A percentile compares a stretch with the other conserved stretches of the same genome.
Conservation (phyloP, 2,888 invertebrate genomes). For the Diabrotica balteata region DNA sequence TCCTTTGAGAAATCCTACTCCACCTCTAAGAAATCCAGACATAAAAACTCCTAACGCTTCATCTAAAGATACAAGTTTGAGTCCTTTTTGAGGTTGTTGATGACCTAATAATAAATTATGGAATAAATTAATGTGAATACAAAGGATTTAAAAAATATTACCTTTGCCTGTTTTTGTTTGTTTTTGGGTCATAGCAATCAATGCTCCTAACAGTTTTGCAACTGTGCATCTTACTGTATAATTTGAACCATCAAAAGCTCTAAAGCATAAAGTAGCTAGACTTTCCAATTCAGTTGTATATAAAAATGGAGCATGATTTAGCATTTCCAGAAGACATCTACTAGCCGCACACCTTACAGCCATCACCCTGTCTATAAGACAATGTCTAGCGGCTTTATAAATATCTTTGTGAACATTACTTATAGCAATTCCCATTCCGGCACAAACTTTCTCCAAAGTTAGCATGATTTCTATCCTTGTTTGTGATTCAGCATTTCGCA, state of each 20-base stretch:
- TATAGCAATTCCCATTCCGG: constrained; percentile 95
- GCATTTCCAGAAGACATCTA: constrained; percentile 86
- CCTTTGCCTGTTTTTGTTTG: constrained; percentile 58
- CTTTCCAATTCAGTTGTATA: constrained; percentile 92
- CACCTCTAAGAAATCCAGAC: constrained; percentile 93
- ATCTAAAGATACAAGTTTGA: constrained; percentile 80
- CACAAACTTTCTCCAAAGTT: constrained; percentile 91
- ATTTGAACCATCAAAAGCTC: constrained; percentile 90
- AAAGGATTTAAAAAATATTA: constrained; percentile 48
- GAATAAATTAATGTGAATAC: background rate
- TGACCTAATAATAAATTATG: constrained; percentile 23
- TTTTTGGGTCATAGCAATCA: constrained; percentile 86
- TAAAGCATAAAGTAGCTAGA: constrained; percentile 87
- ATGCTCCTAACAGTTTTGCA: constrained; percentile 87
- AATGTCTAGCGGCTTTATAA: constrained; percentile 87
- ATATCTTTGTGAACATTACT: constrained; percentile 86
- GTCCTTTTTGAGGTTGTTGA: constrained; percentile 51
- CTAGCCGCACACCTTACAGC: constrained; percentile 94
- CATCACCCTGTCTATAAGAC: constrained; percentile 90
- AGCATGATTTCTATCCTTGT: constrained; percentile 96
- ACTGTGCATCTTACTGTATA: constrained; percentile 92
- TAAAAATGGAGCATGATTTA: constrained; percentile 84
- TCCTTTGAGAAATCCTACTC: constrained; percentile 92
- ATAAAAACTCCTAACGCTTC: constrained; percentile 91
- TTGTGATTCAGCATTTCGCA: constrained; percentile 95